Evolutionary conservation across 2,797 vertebrate genomes (phyloP).

Genomic region (Neopelma chrysocephalum): DNA sequence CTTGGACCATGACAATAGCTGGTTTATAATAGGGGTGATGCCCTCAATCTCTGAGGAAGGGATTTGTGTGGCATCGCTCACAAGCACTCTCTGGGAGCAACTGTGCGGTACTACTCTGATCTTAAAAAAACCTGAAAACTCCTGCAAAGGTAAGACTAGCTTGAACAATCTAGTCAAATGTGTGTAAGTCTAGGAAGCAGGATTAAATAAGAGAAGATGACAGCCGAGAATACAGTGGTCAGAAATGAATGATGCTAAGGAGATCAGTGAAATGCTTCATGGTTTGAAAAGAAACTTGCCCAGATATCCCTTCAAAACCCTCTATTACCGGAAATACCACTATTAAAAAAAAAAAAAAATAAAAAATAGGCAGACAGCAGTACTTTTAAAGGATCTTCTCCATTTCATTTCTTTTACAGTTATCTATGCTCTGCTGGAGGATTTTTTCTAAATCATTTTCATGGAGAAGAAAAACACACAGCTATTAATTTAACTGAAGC

Average conservation of each 20-base stretch:
- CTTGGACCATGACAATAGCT: constrained; percentile 2
- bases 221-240: background rate
- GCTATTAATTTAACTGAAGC: background rate
- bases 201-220: constrained; percentile 9
- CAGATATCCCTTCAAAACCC: background rate
- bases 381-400: background rate
- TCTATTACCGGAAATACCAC: background rate
- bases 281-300: background rate
- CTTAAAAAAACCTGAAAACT: constrained; percentile 34
- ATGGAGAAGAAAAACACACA: background rate
- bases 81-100: background rate
- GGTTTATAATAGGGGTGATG: constrained; percentile 66
- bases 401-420: background rate
- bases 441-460: background rate
- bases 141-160: background rate
- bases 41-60: constrained; percentile 53
- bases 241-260: background rate
- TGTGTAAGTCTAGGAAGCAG: background rate
- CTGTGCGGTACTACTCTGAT: background rate
- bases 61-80: constrained; percentile 28
- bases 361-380: background rate
- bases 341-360: background rate
- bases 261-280: background rate
- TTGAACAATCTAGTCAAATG: constrained; percentile 21
- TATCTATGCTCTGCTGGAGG: background rate